phyloP scores from a whole-genome alignment of 1,140 invertebrate species.

The Solenopsis invicta region DNA sequence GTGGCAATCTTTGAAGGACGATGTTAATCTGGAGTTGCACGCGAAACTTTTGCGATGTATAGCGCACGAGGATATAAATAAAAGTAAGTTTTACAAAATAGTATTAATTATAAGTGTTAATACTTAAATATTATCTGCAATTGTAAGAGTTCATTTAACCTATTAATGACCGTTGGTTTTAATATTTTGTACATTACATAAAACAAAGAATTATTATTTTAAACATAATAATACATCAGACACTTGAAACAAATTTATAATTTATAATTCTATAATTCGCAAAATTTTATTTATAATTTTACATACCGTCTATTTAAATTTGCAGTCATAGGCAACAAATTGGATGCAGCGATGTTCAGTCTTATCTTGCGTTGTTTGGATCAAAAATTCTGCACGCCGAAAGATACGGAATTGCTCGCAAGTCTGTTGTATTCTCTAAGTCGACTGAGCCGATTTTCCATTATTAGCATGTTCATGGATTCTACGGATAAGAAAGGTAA shows the following conservation, averaged over 20 bases:
- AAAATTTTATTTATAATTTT: neutral
- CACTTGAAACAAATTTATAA: neutral
- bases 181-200: neutral
- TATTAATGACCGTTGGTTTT: neutral
- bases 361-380: conserved; percentile 77
- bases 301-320: neutral
- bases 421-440: conserved; percentile 71
- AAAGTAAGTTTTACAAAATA: conserved; percentile 69
- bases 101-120: neutral
- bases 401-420: conserved; percentile 68
- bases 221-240: neutral
- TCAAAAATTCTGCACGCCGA: conserved; percentile 72
- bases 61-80: conserved; percentile 67
- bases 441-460: conserved; percentile 75
- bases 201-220: conserved; percentile 25
- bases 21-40: conserved; percentile 66
- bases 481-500: conserved; percentile 77
- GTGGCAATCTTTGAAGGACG: conserved; percentile 75
- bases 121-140: conserved; percentile 5
- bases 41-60: conserved; percentile 76
- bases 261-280: neutral
- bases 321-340: conserved; percentile 78
- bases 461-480: conserved; percentile 77
- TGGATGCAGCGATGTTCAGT: conserved; percentile 79
- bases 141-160: neutral